Conservation (phyloP, 2,888 invertebrate genomes). For the Stenoptilia bipunctidactyla region DNA sequence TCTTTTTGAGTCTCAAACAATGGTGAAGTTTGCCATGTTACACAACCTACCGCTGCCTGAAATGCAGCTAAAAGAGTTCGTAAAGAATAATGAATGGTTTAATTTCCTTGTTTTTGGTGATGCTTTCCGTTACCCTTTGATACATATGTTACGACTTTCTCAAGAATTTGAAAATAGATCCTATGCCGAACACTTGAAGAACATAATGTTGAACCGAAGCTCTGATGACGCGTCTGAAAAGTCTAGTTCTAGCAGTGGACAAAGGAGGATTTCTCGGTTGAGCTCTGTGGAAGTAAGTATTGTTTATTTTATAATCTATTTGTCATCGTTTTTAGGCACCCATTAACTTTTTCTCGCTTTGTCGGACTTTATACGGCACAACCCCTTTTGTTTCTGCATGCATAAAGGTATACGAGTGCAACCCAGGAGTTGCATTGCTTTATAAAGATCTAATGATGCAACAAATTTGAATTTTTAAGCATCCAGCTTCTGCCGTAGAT, state of each 20-base stretch:
- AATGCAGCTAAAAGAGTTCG: constrained; percentile 70
- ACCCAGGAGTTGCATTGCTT: too few species aligned
- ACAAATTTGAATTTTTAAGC: too few species aligned
- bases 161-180: constrained; percentile 69
- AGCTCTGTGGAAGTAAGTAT: constrained; percentile 51
- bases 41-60: constrained; percentile 73
- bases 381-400: too few species aligned
- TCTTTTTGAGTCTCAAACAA: constrained; percentile 70
- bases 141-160: constrained; percentile 69
- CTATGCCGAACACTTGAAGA: constrained; percentile 73
- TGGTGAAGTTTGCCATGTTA: constrained; percentile 71
- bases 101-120: constrained; percentile 78
- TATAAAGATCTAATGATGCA: too few species aligned
- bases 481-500: too few species aligned
- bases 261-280: constrained; percentile 40
- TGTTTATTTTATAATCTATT: too few species aligned
- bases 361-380: too few species aligned
- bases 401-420: too few species aligned
- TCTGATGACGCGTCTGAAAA: constrained; percentile 47
- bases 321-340: too few species aligned
- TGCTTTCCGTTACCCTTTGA: constrained; percentile 76
- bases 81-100: constrained; percentile 76
- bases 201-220: constrained; percentile 55
- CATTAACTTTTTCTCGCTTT: constrained; percentile 8
- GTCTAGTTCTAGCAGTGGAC: constrained; percentile 37